Conservation (phyloP, 1,140 invertebrate species). For the Maconellicoccus hirsutus region DNA sequence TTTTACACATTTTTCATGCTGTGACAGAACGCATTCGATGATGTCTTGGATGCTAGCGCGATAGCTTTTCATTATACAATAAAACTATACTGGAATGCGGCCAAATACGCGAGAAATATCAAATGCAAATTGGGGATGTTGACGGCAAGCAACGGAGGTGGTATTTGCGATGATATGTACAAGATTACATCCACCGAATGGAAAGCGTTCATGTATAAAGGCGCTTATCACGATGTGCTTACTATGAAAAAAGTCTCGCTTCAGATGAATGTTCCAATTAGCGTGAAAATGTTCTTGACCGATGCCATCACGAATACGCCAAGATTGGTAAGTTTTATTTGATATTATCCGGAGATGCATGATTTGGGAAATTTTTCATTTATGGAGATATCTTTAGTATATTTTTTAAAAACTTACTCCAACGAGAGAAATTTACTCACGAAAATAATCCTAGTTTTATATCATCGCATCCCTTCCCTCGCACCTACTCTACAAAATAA, state of each 20-base stretch:
- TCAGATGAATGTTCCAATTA: background rate
- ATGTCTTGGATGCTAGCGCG: background rate
- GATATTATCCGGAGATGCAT: too few relatives aligned
- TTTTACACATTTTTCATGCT: background rate
- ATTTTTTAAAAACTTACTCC: too few relatives aligned
- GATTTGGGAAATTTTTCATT: too few relatives aligned
- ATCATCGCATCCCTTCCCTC: too few relatives aligned
- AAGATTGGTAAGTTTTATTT: background rate
- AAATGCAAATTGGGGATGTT: background rate
- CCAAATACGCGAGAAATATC: constrained; percentile 1
- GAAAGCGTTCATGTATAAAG: constrained; percentile 2
- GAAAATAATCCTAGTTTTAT: too few relatives aligned
- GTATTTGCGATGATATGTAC: background rate
- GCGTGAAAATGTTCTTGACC: background rate
- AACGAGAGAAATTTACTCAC: too few relatives aligned
- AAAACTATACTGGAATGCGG: background rate
- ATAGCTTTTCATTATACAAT: background rate
- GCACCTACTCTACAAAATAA: too few relatives aligned
- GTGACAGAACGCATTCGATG: background rate
- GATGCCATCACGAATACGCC: background rate
- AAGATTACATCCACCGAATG: background rate
- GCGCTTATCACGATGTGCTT: background rate
- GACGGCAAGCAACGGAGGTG: background rate
- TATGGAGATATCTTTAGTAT: too few relatives aligned
- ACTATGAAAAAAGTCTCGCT: background rate